Evolutionary conservation across 2,113 vertebrate species (phyloP), one percentile per base, ranked within the genome.

Genomic region (Leucosticte australis): DNA sequence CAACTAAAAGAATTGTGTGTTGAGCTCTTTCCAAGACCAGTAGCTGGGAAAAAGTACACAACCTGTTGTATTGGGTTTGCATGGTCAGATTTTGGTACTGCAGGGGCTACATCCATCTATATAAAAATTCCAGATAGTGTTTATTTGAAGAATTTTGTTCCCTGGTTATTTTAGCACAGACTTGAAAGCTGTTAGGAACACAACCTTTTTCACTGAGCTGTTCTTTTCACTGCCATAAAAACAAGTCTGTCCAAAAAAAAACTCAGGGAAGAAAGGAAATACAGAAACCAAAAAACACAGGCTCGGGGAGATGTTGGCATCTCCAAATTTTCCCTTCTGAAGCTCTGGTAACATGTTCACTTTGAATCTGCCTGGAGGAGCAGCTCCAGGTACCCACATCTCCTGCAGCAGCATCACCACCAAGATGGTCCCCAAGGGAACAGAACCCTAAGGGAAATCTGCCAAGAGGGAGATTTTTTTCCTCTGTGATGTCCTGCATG

Each of bases 121-220:
- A 71, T 28, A 76, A 68, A 91, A 93, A 94, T 53, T 59, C 49
- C 42, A 27, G 35, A 59, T 52, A 68, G 57, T 56, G 44, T 81
- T 87, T 86, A 74, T 64, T 84, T 89, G 56, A 75, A 76, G 19
- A 84, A 81, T 71, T 94, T 81, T 79, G 13, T 88, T 87, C 64
- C 56, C 49, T 71, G 17, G 27, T 70, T 91, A 67, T 71, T 95
- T 94, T 68, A 90, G 60, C 49, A 71, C 52, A 80, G 56, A 75
- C 49, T 46, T 64, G 69, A 91, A 94, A 94, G 15, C 39, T 88
- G 59, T 70, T 65, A 94, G 79, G 62, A 93, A 93, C 1, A 1
- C 39, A 57, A 12, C 24, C 55, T 60, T 81, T 76, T 79, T 56
- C 35, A 76, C 30, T 33, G 22, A 44, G 69, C 64, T 89, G 19